Base-by-base conservation (phyloP, 1,140 invertebrate genomes). In the Drosophila orosa region DNA sequence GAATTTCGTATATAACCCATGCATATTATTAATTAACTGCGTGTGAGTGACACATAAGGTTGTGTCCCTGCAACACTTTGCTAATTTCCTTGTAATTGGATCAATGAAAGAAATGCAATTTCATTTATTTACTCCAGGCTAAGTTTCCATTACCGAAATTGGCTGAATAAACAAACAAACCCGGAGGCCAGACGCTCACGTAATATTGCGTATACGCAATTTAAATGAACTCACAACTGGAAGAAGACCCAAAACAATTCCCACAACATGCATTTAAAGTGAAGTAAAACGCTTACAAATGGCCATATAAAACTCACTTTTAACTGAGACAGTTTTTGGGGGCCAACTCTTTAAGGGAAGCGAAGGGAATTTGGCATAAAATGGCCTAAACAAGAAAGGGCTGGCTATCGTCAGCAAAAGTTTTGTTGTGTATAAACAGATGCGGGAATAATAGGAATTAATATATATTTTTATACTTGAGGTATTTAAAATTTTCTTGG, bases 141-240 rank as follows among this genome's bases (percentile, higher is more conserved):
- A 33, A 66, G 55, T 42, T 75, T 76, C 54, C 73, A 76, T 76
- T 68, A 76, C 42, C 24, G 22, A 68, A 76, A 76, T 76, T 76
- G 74, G 22, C 39, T 56, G 29, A 68, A 66, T 66, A 54, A 68
- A 58, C 71, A 74, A 55, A 56, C 59, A 54, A 57, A 27, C 29
- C 48, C 12, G 10, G 5, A n/a, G 60, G 60, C 33, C 15, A 35
- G 4, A 42, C 59, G 29, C 47, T 33, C 33, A 60, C 65, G 42
- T 29, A 37, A 66, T 50, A 66, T 66, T 45, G 31, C 59, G 72
- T 57, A 76, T 67, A 75, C 45, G 61, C 45, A 75, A 72, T 68
- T 74, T 61, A 68, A 72, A 84, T 80, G 57, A 85, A 57, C 60
- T 77, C 73, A 56, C 76, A 62, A 59, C 66, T 42, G 35, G 75